phyloP scores from a whole-genome alignment of 2,113 vertebrate genomes.

The Sisor rabdophorus region DNA sequence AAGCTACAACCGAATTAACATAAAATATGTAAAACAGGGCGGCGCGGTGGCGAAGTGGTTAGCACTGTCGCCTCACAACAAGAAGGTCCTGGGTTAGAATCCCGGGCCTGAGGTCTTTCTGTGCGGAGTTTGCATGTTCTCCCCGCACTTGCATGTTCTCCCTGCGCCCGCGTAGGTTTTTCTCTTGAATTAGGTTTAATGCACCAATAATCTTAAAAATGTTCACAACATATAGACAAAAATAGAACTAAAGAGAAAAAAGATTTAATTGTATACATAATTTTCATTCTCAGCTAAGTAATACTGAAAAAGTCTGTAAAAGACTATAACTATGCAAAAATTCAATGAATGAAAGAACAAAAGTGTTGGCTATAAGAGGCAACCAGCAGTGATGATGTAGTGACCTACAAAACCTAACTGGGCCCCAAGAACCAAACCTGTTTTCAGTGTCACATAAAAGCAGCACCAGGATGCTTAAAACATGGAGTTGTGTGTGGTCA shows the following conservation, averaged over 20 bases:
- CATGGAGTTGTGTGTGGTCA: constrained; percentile 20
- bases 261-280: no score
- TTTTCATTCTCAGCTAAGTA: no score
- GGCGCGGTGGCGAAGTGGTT: no score
- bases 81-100: no score
- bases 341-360: not conserved
- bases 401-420: not conserved
- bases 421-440: constrained; percentile 1
- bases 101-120: no score
- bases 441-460: constrained; percentile 13
- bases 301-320: not conserved
- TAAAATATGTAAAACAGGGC: no score
- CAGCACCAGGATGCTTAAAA: not conserved
- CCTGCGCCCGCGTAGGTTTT: no score
- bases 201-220: not conserved
- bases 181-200: not conserved
- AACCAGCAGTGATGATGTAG: not conserved
- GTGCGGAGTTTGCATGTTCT: no score
- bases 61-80: no score
- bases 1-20: no score
- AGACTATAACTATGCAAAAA: not conserved
- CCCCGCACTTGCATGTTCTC: no score
- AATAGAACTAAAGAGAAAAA: no score
- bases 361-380: not conserved
- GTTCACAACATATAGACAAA: not conserved